A percentile compares a stretch with the other conserved stretches of the same genome.
Conservation (phyloP, 2,888 invertebrate genomes). For the Cheilosia soror region DNA sequence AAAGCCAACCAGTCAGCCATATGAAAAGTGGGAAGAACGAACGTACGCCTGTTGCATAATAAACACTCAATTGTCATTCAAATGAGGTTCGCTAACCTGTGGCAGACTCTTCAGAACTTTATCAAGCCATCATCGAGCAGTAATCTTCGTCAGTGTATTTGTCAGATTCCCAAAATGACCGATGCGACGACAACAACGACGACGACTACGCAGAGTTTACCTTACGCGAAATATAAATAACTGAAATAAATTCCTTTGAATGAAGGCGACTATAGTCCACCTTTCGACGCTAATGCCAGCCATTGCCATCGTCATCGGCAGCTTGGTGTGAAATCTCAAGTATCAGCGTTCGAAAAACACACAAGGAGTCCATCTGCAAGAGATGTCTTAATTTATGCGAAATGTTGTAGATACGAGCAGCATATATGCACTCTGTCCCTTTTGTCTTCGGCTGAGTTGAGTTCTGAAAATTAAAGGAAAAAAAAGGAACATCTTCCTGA, state of each 20-base stretch:
- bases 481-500: slow-evolving; percentile 26
- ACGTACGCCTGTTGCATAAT: slow-evolving; percentile 81
- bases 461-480: slow-evolving; percentile 7
- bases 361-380: slow-evolving; percentile 42
- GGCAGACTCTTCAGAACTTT: slow-evolving; percentile 71
- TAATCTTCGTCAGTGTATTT: slow-evolving; percentile 37
- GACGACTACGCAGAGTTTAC: slow-evolving; percentile 19
- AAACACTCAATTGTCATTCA: slow-evolving; percentile 79
- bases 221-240: slow-evolving; percentile 31
- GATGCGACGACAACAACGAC: not conserved
- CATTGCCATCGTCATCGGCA: slow-evolving; percentile 8
- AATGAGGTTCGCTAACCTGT: slow-evolving; percentile 76
- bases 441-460: slow-evolving; percentile 21
- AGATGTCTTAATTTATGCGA: slow-evolving; percentile 72
- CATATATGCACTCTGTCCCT: slow-evolving; percentile 40
- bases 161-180: slow-evolving; percentile 55
- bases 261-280: slow-evolving; percentile 48
- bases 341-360: slow-evolving; percentile 13
- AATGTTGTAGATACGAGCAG: slow-evolving; percentile 50
- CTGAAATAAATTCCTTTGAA: slow-evolving; percentile 55
- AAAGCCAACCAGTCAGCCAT: slow-evolving; percentile 51
- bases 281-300: slow-evolving; percentile 34
- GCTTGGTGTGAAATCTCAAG: slow-evolving; percentile 62
- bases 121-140: slow-evolving; percentile 51
- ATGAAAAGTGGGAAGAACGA: slow-evolving; percentile 70